These are phyloP conservation scores for Acanthococcus lagerstroemiae DNA, from an alignment of 2,888 invertebrate species.

Conservation along the genomic window DNA sequence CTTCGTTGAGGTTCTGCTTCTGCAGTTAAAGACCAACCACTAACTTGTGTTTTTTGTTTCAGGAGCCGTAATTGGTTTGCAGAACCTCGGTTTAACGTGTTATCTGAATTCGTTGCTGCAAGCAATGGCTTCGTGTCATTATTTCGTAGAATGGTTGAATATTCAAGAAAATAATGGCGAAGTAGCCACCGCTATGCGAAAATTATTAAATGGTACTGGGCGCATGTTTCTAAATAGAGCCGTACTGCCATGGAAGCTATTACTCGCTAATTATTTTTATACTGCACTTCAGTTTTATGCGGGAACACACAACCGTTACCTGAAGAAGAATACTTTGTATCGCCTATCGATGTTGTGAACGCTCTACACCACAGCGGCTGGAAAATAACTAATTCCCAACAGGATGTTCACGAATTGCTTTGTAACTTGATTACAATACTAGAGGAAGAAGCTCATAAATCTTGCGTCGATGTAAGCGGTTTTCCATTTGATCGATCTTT, in stretches of 20 bases:
- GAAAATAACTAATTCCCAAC: constrained; percentile 81
- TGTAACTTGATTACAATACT: constrained; percentile 81
- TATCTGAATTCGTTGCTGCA: constrained; percentile 86
- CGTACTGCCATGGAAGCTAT: constrained; percentile 40
- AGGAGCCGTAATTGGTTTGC: constrained; percentile 72
- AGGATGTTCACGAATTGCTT: constrained; percentile 88
- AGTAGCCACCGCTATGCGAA: constrained; percentile 61
- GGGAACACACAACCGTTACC: constrained; percentile 42
- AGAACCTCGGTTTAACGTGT: constrained; percentile 85
- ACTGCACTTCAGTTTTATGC: constrained; percentile 56
- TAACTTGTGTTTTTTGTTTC: constrained; percentile 28
- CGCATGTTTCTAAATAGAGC: not conserved
- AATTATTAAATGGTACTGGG: constrained; percentile 55
- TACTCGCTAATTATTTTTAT: no score
- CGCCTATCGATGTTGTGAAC: constrained; percentile 59
- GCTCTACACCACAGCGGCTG: constrained; percentile 67
- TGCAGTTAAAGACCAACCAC: not conserved
- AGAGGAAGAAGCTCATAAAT: constrained; percentile 60
- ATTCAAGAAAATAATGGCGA: constrained; percentile 54
- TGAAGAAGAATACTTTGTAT: constrained; percentile 44
- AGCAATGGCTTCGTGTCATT: constrained; percentile 76
- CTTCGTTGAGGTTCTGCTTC: not conserved
- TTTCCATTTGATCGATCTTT: not conserved
- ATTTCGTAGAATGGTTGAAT: constrained; percentile 72
- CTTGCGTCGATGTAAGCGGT: constrained; percentile 31